phyloP scores from a whole-genome alignment of 2,888 invertebrate genomes.

The Hymenopus coronatus region DNA sequence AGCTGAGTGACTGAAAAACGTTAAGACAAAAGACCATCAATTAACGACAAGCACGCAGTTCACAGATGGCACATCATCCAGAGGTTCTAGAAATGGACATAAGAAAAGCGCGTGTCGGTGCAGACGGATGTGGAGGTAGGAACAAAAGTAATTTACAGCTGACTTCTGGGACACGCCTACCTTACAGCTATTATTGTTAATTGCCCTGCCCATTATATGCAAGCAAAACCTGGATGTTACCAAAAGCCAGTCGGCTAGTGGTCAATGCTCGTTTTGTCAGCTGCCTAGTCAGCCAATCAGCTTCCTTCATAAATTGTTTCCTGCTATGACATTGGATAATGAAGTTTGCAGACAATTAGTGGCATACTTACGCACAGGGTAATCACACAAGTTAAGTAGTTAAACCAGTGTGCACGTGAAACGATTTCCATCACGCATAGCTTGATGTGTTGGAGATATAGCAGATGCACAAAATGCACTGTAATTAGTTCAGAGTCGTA shows the following conservation, averaged over 20 bases:
- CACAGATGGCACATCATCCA: background rate
- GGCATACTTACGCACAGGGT: background rate
- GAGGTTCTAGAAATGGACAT: background rate
- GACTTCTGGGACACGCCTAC: constrained; percentile 3
- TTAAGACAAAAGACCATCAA: background rate
- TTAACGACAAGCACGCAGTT: background rate
- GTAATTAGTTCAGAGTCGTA: background rate
- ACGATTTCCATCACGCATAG: background rate
- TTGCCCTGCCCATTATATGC: background rate
- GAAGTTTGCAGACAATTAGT: background rate
- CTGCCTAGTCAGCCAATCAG: background rate
- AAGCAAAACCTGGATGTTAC: background rate
- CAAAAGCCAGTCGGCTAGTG: background rate
- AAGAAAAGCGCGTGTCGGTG: background rate
- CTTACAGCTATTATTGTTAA: constrained; percentile 4
- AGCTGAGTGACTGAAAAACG: too few species aligned
- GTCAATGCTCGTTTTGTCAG: background rate
- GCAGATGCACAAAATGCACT: background rate
- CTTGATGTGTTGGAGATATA: background rate
- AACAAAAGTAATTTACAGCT: background rate
- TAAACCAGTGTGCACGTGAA: background rate
- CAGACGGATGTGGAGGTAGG: background rate
- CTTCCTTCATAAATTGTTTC: background rate
- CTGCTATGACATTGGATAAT: background rate
- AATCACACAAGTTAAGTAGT: background rate